Evolutionary conservation across 2,797 vertebrate species (phyloP), one percentile per base, ranked within the genome.

Genomic region (Limosa lapponica): DNA sequence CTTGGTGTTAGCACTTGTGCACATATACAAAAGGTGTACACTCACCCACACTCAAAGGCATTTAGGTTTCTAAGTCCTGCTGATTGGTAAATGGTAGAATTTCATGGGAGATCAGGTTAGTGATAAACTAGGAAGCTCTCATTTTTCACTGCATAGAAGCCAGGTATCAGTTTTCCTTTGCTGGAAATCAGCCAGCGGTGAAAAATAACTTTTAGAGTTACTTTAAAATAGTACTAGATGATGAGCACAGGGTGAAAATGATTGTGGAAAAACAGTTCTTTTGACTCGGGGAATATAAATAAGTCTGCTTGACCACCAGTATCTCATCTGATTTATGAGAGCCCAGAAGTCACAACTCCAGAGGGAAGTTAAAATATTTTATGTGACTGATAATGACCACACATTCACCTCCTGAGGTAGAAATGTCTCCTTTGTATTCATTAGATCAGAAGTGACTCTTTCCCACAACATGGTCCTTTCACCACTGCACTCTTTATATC

Each of bases 281-380:
- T 84, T 77, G 66, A 79, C 32, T 83, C 51, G 36, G 34, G 27
- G 55, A 79, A 77, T 84, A 94, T 57, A 90, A 92, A 91, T 83
- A 75, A 80, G 51, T 64, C 58, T 65, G 16, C 78, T 20, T 90
- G 87, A 91, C 66, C 72, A 93, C 49, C 67, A 89, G 12, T 72
- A 89, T 81, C 79, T 95, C 79, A 52, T 84, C 55, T 96, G 82
- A 95, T 93, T 95, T 96, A 95, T 88, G 73, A 83, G 2, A 93
- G 4, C 51, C 87, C 70, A 85, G 90, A 90, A 96, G 93, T 79
- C 87, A 75, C 73, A 93, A 20, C 62, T 86, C 58, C 77, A 79
- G 87, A 93, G 82, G 73, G 62, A 64, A 90, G 66, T 82, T 93
- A 73, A 93, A 88, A 83, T 90, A 93, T 82, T 93, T 94, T 82